These are phyloP conservation scores for Malurus cyaneus DNA, from an alignment of 2,113 vertebrate genomes.

Conservation along the genomic window DNA sequence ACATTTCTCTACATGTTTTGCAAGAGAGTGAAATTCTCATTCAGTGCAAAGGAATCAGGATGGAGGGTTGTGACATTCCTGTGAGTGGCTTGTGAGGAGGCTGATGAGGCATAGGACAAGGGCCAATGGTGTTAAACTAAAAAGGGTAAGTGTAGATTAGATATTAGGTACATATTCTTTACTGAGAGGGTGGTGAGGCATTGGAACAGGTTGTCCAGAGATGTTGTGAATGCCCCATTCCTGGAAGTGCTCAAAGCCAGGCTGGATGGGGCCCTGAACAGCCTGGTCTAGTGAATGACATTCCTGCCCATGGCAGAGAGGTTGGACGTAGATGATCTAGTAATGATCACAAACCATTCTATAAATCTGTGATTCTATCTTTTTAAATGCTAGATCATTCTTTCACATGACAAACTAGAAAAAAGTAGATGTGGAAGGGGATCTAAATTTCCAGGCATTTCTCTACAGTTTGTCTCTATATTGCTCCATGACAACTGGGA, in stretches of 20 bases:
- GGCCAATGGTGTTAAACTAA: not conserved
- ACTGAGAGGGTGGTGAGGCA: not conserved
- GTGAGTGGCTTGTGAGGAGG: too few species aligned
- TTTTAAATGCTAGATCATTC: not conserved
- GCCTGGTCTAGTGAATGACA: not conserved
- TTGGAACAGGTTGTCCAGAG: not conserved
- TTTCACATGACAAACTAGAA: rapidly evolving
- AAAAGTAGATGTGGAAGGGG: not conserved
- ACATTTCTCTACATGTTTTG: not conserved
- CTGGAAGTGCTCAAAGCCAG: too few species aligned
- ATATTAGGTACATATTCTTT: not conserved
- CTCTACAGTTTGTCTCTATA: not conserved
- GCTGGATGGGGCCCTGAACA: not conserved
- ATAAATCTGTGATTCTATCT: not conserved
- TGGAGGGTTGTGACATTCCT: not conserved
- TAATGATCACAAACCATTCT: not conserved
- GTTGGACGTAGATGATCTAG: not conserved
- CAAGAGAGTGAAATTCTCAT: not conserved
- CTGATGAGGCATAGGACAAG: not conserved
- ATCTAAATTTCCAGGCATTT: not conserved
- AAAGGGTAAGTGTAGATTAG: not conserved
- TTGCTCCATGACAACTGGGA: not conserved
- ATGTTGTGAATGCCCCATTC: not conserved
- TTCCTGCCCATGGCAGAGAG: not conserved
- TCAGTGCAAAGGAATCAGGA: not conserved